Conservation (phyloP, 2,113 vertebrate genomes). For the Muntiacus reevesi region DNA sequence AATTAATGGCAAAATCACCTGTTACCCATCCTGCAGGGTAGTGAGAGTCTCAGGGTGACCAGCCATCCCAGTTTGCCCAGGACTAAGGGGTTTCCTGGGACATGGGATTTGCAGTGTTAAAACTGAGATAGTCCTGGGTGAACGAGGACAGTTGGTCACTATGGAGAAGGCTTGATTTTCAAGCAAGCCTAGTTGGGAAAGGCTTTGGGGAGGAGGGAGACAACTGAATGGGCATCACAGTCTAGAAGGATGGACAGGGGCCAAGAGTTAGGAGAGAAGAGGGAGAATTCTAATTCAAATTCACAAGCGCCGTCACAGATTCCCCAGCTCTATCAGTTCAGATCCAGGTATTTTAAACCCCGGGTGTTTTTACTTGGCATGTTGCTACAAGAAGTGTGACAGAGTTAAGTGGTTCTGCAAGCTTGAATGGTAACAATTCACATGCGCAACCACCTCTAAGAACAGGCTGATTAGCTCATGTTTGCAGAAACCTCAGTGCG, state of each 20-base stretch:
- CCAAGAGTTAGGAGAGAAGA: background rate
- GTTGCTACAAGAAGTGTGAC: slow-evolving; percentile 46
- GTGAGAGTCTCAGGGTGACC: background rate
- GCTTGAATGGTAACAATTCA: background rate
- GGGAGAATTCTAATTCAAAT: background rate
- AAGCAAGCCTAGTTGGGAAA: background rate
- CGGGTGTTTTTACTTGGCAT: background rate
- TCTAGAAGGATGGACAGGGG: background rate
- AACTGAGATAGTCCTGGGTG: background rate
- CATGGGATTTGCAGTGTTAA: background rate
- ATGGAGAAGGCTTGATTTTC: background rate
- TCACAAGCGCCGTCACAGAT: background rate
- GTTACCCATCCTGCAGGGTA: background rate
- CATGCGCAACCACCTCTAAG: background rate
- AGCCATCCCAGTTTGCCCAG: background rate
- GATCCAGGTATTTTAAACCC: slow-evolving; percentile 32
- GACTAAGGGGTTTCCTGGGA: background rate
- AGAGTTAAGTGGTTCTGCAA: slow-evolving; percentile 43
- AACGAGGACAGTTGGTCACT: background rate
- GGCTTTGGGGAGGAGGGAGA: background rate
- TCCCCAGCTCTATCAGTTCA: background rate
- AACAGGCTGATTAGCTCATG: slow-evolving; percentile 21
- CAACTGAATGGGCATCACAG: background rate
- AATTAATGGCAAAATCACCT: background rate
- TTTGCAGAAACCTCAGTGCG: slow-evolving; percentile 3